Conservation (phyloP, 2,888 invertebrate genomes). For the Noctua janthe region DNA sequence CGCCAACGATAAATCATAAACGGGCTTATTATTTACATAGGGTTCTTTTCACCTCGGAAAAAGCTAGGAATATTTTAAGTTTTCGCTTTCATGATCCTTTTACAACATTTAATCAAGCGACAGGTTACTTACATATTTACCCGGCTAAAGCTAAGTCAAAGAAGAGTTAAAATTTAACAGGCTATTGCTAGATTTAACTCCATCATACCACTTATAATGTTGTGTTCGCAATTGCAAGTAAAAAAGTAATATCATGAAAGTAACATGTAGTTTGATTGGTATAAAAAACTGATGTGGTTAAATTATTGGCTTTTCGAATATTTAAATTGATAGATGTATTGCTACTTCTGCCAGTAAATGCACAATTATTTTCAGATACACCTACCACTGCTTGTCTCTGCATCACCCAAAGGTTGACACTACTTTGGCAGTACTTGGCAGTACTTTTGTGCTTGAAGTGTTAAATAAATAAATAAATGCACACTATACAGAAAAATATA, state of each 20-base stretch:
- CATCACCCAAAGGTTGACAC: no score
- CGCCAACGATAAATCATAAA: constrained; percentile 43
- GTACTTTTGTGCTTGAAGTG: no score
- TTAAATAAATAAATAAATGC: no score
- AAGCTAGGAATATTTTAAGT: background rate
- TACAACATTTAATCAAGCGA: background rate
- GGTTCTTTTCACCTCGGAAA: constrained; percentile 17
- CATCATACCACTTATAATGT: background rate
- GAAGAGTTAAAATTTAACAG: background rate
- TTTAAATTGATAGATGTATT: background rate
- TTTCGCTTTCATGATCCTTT: background rate
- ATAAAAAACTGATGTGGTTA: background rate
- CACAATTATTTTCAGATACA: no score
- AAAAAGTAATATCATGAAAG: background rate
- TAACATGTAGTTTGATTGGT: background rate
- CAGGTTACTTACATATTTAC: background rate
- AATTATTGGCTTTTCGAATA: background rate
- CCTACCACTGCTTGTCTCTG: no score
- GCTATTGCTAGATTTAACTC: background rate
- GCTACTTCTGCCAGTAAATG: background rate
- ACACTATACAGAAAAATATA: background rate
- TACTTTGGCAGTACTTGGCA: no score
- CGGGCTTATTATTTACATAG: constrained; percentile 46
- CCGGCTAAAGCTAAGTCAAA: background rate
- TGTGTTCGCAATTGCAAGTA: background rate